A percentile compares a stretch with the other conserved stretches of the same genome.
Evolutionary conservation across 2,113 vertebrate genomes (phyloP).

Genomic region (Sapajus apella): DNA sequence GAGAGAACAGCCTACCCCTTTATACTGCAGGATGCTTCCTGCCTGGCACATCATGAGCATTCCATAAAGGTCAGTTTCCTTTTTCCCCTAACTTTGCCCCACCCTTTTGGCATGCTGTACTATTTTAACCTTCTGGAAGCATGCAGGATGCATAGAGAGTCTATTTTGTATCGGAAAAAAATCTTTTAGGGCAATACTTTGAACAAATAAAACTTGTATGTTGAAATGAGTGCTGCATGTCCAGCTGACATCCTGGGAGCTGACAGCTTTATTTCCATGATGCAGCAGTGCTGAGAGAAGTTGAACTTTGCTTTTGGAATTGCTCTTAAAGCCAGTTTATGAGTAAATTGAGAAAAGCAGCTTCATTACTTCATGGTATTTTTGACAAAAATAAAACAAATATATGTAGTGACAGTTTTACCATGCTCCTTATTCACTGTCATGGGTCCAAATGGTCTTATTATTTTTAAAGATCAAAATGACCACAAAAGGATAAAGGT

Average conservation of each 20-base stretch:
- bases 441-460: not conserved
- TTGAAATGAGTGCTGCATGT: not conserved
- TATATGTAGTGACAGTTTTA: not conserved
- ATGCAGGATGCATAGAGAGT: not conserved
- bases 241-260: too few relatives aligned
- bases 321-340: not conserved
- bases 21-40: fast-evolving
- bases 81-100: not conserved
- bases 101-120: not conserved
- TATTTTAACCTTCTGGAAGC: not conserved
- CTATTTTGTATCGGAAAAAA: not conserved
- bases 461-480: not conserved
- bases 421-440: not conserved
- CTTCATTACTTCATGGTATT: not conserved
- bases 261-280: not conserved
- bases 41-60: not conserved
- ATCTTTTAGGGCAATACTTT: not conserved
- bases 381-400: not conserved
- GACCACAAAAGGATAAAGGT: not conserved
- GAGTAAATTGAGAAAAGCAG: not conserved
- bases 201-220: not conserved
- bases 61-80: not conserved
- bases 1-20: not conserved
- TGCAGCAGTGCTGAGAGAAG: not conserved
- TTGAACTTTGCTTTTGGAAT: not conserved